Percentiles rank a stretch among this genome's conserved stretches.
phyloP scores from a whole-genome alignment of 2,113 vertebrate genomes.

The Callaeas wilsoni region DNA sequence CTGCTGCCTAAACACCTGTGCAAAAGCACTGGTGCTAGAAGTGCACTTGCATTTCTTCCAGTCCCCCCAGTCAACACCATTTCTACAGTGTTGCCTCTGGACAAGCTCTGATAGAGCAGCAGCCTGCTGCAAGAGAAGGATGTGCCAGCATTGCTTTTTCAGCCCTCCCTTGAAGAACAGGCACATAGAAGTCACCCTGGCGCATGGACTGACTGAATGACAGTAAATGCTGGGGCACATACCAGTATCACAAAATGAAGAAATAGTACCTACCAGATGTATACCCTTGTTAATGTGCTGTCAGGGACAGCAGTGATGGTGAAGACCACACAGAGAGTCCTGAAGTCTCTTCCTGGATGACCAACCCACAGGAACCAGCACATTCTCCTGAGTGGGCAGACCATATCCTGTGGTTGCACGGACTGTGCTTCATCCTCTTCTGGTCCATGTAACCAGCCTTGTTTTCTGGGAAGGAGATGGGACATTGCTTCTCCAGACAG shows the following conservation, averaged over 20 bases:
- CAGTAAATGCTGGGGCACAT: not conserved
- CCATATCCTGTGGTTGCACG: accelerated
- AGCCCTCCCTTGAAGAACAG: not conserved
- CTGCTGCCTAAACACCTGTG: not conserved
- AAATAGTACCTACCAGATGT: not conserved
- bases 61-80: not conserved
- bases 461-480: not conserved
- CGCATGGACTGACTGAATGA: accelerated
- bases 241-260: not conserved
- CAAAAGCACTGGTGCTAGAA: not conserved
- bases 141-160: not conserved
- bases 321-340: not conserved
- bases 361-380: not conserved
- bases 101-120: not conserved
- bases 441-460: not conserved
- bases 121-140: not conserved
- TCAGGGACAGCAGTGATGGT: not conserved
- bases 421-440: not conserved
- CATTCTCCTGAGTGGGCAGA: accelerated
- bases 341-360: not conserved
- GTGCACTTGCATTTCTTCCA: not conserved
- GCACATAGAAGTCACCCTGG: not conserved
- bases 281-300: too few relatives aligned
- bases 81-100: not conserved
- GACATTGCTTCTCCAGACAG: not conserved